Evolutionary conservation across 2,888 invertebrate genomes (phyloP).

Genomic region (Omphaloscelis lunosa): DNA sequence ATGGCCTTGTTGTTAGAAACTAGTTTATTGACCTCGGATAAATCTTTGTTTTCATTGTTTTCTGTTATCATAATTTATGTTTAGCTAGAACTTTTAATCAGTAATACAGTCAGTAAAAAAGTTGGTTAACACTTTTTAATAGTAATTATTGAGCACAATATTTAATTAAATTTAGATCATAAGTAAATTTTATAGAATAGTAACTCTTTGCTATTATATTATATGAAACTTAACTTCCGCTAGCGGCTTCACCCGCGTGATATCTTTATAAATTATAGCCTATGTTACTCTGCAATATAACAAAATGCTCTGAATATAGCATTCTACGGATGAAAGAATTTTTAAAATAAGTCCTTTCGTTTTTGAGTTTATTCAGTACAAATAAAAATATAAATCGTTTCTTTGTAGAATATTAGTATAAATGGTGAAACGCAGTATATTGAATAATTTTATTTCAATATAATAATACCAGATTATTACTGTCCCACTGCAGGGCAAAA

Average conservation of each 20-base stretch:
- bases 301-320: no score
- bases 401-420: no score
- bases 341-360: no score
- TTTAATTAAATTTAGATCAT: not conserved
- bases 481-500: not conserved
- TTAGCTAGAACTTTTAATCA: slow-evolving; percentile 1
- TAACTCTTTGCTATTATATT: no score
- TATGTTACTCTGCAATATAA: no score
- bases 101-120: not conserved
- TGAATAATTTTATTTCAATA: not conserved
- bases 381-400: no score
- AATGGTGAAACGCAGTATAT: not conserved
- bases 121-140: not conserved
- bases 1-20: slow-evolving; percentile 50
- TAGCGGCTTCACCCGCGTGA: no score
- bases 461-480: not conserved
- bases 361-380: no score
- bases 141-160: not conserved
- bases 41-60: slow-evolving; percentile 25
- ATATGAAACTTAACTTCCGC: no score
- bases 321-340: no score
- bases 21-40: slow-evolving; percentile 41
- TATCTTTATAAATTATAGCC: no score
- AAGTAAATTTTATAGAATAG: not conserved
- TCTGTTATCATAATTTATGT: slow-evolving; percentile 4